These are phyloP conservation scores for Mesocentrotus franciscanus DNA, from an alignment of 53 echinoderm and acorn worm species.

Conservation along the genomic window DNA sequence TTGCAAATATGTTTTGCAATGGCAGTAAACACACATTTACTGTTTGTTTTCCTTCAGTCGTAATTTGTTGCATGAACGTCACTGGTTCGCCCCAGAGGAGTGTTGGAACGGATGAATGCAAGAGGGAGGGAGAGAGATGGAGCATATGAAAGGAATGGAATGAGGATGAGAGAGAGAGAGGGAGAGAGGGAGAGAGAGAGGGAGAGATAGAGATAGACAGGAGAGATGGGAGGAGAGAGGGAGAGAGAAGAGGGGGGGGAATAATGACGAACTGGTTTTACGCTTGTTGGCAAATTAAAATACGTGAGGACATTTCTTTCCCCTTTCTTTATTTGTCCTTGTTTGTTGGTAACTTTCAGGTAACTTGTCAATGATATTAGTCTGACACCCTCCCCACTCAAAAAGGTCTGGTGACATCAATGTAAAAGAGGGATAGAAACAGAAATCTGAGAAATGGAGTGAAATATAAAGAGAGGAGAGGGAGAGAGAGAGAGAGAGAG, in stretches of 20 bases:
- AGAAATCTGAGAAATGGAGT: not conserved
- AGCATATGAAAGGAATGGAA: not conserved
- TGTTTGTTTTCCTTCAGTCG: conserved; percentile 47
- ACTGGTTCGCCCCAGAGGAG: not conserved
- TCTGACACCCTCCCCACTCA: too few relatives aligned
- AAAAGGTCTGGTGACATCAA: not conserved
- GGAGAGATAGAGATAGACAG: not conserved
- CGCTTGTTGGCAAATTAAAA: too few relatives aligned
- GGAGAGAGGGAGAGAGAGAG: not conserved
- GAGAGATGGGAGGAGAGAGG: not conserved
- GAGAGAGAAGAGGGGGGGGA: not conserved
- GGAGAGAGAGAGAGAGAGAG: not conserved
- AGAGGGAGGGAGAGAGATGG: not conserved
- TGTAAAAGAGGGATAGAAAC: not conserved
- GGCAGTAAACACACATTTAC: conserved; percentile 43
- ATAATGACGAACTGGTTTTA: too few relatives aligned
- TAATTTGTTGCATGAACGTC: conserved; percentile 48
- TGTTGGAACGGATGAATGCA: not conserved
- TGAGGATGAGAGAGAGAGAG: not conserved
- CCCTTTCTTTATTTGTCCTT: too few relatives aligned
- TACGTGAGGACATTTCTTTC: too few relatives aligned
- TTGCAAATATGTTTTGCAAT: conserved; percentile 47
- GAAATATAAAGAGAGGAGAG: not conserved
- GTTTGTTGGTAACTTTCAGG: too few relatives aligned
- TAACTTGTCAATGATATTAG: too few relatives aligned